Evolutionary conservation across 2,113 vertebrate species (phyloP).

Genomic region (Leptobrachium leishanense): DNA sequence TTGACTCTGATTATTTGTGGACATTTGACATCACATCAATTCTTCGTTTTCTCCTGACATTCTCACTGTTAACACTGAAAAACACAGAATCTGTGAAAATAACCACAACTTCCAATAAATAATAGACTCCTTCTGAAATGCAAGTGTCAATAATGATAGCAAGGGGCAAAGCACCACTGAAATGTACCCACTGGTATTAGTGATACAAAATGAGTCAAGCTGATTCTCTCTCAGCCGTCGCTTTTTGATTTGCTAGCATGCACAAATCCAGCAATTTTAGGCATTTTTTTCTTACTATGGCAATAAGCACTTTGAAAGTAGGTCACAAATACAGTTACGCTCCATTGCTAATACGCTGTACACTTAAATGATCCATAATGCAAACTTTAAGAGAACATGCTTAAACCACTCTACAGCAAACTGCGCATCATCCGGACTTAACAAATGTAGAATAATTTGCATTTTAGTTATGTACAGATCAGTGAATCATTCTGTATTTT

Average conservation of each 20-base stretch:
- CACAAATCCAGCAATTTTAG: conserved; percentile 40
- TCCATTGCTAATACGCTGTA: conserved; percentile 38
- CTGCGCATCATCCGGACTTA: not conserved
- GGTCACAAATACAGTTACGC: conserved; percentile 39
- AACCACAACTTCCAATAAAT: not conserved
- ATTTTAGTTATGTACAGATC: conserved; percentile 15
- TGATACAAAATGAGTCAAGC: conserved; percentile 34
- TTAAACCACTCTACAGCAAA: conserved; percentile 33
- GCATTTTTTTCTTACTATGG: conserved; percentile 41
- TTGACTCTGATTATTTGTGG: no score
- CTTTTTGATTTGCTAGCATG: conserved; percentile 39
- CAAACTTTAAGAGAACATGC: conserved; percentile 21
- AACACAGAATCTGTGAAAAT: not conserved
- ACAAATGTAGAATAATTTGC: conserved; percentile 26
- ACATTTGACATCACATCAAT: no score
- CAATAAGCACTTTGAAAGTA: conserved; percentile 47
- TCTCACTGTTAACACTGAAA: not conserved
- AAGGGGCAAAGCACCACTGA: conserved; percentile 34
- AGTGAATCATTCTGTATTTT: conserved; percentile 23
- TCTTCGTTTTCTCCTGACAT: no score
- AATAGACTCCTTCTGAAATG: conserved; percentile 28
- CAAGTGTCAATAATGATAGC: conserved; percentile 11
- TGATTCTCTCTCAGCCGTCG: conserved; percentile 34
- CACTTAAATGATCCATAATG: conserved; percentile 31
- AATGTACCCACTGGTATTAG: conserved; percentile 38